These are phyloP conservation scores for Psix sp. DNA, from an alignment of 1,140 invertebrate genomes.

Conservation along the genomic window DNA sequence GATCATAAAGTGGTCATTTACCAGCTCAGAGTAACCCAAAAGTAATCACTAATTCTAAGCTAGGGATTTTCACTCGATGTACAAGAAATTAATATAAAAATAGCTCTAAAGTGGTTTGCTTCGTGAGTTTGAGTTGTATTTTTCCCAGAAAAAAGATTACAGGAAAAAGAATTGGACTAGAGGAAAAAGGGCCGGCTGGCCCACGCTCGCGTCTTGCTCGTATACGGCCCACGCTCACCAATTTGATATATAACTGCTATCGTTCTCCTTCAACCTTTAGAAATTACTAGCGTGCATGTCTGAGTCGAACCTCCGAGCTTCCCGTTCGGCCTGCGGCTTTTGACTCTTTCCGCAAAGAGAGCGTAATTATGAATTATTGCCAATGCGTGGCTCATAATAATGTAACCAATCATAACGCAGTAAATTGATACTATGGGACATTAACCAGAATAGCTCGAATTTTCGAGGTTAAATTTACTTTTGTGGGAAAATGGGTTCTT, in stretches of 20 bases:
- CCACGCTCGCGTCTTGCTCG: conserved; percentile 17
- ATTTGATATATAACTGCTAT: conserved; percentile 41
- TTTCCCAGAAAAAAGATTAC: background rate
- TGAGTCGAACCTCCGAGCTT: conserved; percentile 11
- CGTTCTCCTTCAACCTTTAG: conserved; percentile 37
- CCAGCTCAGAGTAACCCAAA: too few species aligned
- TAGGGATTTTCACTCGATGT: too few species aligned
- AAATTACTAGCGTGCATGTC: conserved; percentile 34
- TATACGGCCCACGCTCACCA: conserved; percentile 27
- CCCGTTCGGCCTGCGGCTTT: conserved; percentile 27
- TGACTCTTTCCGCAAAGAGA: conserved; percentile 32
- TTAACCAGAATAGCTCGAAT: background rate
- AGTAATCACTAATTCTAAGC: too few species aligned
- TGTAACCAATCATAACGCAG: conserved; percentile 25
- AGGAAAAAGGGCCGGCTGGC: conserved; percentile 21
- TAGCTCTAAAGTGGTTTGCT: too few species aligned
- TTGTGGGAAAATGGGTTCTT: background rate
- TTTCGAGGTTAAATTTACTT: background rate
- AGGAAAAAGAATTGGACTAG: conserved; percentile 1
- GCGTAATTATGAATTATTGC: conserved; percentile 43
- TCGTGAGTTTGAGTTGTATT: background rate
- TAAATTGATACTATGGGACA: conserved; percentile 34
- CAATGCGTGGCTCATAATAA: conserved; percentile 22
- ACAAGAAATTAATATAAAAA: too few species aligned
- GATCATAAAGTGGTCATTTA: too few species aligned